A percentile compares a stretch with the other conserved stretches of the same genome.
phyloP scores from a whole-genome alignment of 2,797 vertebrate species.

The Sandelia bainsii region DNA sequence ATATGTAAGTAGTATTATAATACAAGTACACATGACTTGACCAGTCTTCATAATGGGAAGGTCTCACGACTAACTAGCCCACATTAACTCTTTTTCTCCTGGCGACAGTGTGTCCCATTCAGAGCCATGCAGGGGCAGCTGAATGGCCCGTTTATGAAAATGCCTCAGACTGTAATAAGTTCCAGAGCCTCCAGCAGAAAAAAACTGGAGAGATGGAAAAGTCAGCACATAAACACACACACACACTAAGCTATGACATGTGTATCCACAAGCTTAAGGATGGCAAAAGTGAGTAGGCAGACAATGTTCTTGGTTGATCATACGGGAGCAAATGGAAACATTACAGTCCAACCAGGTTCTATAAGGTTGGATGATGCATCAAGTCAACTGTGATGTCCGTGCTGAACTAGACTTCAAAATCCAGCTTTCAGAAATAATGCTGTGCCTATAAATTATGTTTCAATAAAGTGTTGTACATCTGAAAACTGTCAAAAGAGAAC shows the following conservation, averaged over 20 bases:
- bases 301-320: constrained; percentile 71
- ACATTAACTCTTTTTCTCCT: constrained; percentile 78
- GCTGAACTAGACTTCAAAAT: constrained; percentile 12
- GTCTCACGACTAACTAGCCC: constrained; percentile 70
- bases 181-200: constrained; percentile 78
- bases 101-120: constrained; percentile 83
- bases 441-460: neutral
- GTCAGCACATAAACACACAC: constrained; percentile 77
- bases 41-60: constrained; percentile 59
- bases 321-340: constrained; percentile 65
- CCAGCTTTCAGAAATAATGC: constrained; percentile 22
- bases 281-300: constrained; percentile 69
- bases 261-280: constrained; percentile 38
- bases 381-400: constrained; percentile 14
- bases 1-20: constrained; percentile 14
- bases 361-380: constrained; percentile 34
- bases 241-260: constrained; percentile 56
- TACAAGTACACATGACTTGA: constrained; percentile 29
- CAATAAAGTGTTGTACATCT: neutral
- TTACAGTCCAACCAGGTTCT: constrained; percentile 42
- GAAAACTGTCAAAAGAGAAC: neutral
- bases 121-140: constrained; percentile 74
- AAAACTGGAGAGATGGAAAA: constrained; percentile 80
- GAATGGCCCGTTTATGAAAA: constrained; percentile 86
- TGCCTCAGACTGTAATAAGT: constrained; percentile 83